Evolutionary conservation across 2,888 invertebrate genomes (phyloP).

Genomic region (Hirtodrosophila histrioides): DNA sequence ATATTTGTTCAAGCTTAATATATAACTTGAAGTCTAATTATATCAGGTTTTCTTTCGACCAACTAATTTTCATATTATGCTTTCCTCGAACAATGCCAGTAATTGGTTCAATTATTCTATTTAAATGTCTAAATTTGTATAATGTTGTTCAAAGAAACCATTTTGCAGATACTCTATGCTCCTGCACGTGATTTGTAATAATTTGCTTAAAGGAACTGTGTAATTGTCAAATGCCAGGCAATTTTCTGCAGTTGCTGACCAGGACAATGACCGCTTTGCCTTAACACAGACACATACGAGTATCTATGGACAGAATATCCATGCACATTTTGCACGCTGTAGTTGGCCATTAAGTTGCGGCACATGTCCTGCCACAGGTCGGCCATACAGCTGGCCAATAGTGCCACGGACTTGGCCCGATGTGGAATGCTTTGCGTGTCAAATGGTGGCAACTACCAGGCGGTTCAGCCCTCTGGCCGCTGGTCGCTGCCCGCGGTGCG

Average conservation of each 20-base stretch:
- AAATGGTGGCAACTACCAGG: constrained; percentile 54
- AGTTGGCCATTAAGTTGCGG: constrained; percentile 41
- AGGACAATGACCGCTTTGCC: constrained; percentile 61
- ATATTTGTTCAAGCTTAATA: no score
- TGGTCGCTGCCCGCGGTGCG: constrained; percentile 49
- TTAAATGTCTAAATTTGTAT: constrained; percentile 27
- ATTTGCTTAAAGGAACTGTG: constrained; percentile 67
- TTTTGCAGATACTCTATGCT: constrained; percentile 10
- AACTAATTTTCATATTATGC: not conserved
- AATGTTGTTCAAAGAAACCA: constrained; percentile 3
- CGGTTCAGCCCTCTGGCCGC: constrained; percentile 25
- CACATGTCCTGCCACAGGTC: constrained; percentile 40
- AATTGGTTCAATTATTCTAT: constrained; percentile 16
- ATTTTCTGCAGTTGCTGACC: constrained; percentile 62
- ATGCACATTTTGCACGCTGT: constrained; percentile 44
- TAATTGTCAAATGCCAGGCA: constrained; percentile 64
- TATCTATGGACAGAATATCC: constrained; percentile 17
- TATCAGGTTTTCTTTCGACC: not conserved
- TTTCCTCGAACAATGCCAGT: not conserved
- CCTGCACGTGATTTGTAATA: constrained; percentile 54
- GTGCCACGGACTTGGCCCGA: constrained; percentile 25
- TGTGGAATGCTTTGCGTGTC: constrained; percentile 65
- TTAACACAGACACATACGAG: constrained; percentile 3
- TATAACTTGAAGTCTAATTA: no score
- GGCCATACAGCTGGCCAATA: constrained; percentile 41